Conservation (phyloP, 2,113 vertebrate genomes). For the Vidua chalybeata region DNA sequence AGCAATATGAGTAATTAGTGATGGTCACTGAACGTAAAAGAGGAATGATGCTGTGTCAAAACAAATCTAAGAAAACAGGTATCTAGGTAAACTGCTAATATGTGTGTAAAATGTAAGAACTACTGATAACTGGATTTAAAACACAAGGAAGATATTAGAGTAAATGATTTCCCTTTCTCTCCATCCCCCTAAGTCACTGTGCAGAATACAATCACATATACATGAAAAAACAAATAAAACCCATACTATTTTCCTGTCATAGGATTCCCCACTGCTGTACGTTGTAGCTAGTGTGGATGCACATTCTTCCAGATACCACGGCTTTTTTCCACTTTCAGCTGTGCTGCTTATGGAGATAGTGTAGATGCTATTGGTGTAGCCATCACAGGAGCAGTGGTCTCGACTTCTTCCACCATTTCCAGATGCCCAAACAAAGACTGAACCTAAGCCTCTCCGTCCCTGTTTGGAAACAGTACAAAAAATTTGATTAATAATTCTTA, state of each 20-base stretch:
- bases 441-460: slow-evolving; percentile 93
- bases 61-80: not conserved
- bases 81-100: not conserved
- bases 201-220: not conserved
- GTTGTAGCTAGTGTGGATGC: slow-evolving; percentile 96
- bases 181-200: not conserved
- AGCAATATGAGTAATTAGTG: not conserved
- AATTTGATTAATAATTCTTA: not conserved
- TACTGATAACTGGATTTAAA: not conserved
- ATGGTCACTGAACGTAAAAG: not conserved
- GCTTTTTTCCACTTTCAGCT: slow-evolving; percentile 95
- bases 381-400: slow-evolving; percentile 97
- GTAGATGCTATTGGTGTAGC: slow-evolving; percentile 98
- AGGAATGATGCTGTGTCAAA: not conserved
- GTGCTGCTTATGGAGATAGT: slow-evolving; percentile 99
- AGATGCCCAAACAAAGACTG: slow-evolving; percentile 98
- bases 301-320: slow-evolving; percentile 98
- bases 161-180: not conserved
- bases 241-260: slow-evolving; percentile 96
- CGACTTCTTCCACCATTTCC: slow-evolving; percentile 96
- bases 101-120: not conserved
- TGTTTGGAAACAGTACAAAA: slow-evolving; percentile 66
- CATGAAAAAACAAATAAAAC: not conserved
- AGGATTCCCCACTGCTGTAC: slow-evolving; percentile 98
- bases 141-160: not conserved